phyloP scores from a whole-genome alignment of 2,113 vertebrate species.

The Cololabis saira region DNA sequence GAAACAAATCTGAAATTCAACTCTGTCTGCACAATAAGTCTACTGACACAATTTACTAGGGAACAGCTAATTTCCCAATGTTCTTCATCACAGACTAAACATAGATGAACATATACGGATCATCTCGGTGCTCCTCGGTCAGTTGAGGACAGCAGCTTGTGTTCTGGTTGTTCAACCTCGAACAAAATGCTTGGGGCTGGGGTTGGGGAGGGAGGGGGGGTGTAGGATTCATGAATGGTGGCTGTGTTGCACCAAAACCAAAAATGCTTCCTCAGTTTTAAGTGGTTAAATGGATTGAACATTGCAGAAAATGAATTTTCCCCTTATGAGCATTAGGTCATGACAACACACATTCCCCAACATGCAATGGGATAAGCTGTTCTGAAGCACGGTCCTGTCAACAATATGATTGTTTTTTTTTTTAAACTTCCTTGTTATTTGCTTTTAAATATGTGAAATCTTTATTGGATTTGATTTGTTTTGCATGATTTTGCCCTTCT shows the following conservation, averaged over 20 bases:
- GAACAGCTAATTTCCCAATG: not conserved
- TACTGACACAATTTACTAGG: not conserved
- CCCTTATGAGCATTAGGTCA: constrained; percentile 7
- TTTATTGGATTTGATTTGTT: not conserved
- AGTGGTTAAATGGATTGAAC: constrained; percentile 46
- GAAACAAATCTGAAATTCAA: not conserved
- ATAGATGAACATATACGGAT: constrained; percentile 33
- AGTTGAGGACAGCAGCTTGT: constrained; percentile 22
- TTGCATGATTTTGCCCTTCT: not conserved
- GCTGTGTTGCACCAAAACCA: constrained; percentile 55
- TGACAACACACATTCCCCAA: not conserved
- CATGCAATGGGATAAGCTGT: not conserved
- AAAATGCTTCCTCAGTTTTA: constrained; percentile 53
- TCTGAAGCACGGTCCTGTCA: not conserved
- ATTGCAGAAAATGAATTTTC: constrained; percentile 9
- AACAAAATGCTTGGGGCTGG: constrained; percentile 26
- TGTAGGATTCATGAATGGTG: constrained; percentile 46
- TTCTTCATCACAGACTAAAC: not conserved
- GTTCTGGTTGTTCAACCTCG: constrained; percentile 27
- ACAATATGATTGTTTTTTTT: not conserved
- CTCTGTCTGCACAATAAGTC: not conserved
- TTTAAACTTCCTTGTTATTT: not conserved
- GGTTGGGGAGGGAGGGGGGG: not conserved
- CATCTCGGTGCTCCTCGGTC: constrained; percentile 17
- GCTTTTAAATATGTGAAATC: not conserved